Conservation (phyloP, 2,888 invertebrate species). For the Agrochola litura region DNA sequence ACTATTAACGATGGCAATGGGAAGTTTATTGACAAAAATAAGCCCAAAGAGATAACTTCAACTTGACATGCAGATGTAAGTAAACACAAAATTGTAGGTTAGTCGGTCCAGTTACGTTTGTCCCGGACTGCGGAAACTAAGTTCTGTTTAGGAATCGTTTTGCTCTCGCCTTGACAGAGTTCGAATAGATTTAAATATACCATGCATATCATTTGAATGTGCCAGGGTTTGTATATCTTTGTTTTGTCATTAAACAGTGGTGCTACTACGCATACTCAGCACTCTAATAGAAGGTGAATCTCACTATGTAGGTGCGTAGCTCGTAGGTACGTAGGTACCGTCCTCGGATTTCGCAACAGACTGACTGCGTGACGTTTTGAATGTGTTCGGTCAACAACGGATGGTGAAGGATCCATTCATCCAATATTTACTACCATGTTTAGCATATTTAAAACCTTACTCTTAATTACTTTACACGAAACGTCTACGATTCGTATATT, state of each 20-base stretch:
- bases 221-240: slow-evolving; percentile 53
- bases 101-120: not conserved
- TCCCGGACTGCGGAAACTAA: slow-evolving; percentile 12
- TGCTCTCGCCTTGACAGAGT: slow-evolving; percentile 23
- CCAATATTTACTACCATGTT: slow-evolving; percentile 56
- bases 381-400: slow-evolving; percentile 57
- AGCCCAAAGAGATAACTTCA: not conserved
- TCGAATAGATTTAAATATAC: slow-evolving; percentile 22
- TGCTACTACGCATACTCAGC: slow-evolving; percentile 45
- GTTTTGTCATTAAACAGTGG: slow-evolving; percentile 50
- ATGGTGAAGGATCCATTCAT: slow-evolving; percentile 45
- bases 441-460: slow-evolving; percentile 46
- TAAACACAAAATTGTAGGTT: slow-evolving; percentile 16
- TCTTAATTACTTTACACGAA: slow-evolving; percentile 33
- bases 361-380: slow-evolving; percentile 54
- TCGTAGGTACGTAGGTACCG: slow-evolving; percentile 35
- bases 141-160: slow-evolving; percentile 16
- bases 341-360: slow-evolving; percentile 69
- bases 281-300: slow-evolving; percentile 55
- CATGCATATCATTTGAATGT: slow-evolving; percentile 34
- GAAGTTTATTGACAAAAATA: slow-evolving; percentile 22
- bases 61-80: not conserved
- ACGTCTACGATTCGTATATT: slow-evolving; percentile 19
- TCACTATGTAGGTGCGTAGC: slow-evolving; percentile 29
- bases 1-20: slow-evolving; percentile 17